phyloP scores from a whole-genome alignment of 2,113 vertebrate genomes.

The Fukomys damarensis region DNA sequence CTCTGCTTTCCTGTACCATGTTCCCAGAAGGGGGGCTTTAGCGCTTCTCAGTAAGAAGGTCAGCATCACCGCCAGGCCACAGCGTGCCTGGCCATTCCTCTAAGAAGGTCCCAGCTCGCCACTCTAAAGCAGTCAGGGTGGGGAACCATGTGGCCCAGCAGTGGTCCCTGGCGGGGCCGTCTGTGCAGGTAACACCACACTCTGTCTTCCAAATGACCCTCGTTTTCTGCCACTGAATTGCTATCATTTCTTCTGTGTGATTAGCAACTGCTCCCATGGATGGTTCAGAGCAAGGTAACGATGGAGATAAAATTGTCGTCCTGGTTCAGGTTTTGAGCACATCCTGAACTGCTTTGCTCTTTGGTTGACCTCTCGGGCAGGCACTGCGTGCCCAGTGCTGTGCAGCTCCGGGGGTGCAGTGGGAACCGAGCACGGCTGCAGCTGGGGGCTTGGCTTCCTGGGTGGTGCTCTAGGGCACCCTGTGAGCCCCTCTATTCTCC shows the following conservation, averaged over 20 bases:
- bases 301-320: neutral
- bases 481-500: neutral
- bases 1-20: neutral
- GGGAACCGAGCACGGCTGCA: neutral
- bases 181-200: neutral
- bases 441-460: neutral
- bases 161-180: neutral
- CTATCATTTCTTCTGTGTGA: constrained; percentile 29
- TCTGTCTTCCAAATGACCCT: constrained; percentile 62
- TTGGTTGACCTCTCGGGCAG: neutral
- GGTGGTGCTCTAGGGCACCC: neutral
- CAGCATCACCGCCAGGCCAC: neutral
- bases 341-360: neutral
- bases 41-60: constrained; percentile 25
- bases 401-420: neutral
- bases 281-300: neutral
- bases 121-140: neutral
- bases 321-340: neutral
- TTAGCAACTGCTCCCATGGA: neutral
- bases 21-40: neutral
- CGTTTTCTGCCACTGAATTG: constrained; percentile 38
- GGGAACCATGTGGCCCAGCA: neutral
- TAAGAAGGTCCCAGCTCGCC: neutral
- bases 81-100: neutral
- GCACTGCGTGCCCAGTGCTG: neutral